These are phyloP conservation scores for Cephalopterus ornatus DNA, from an alignment of 2,113 vertebrate genomes.

Conservation along the genomic window DNA sequence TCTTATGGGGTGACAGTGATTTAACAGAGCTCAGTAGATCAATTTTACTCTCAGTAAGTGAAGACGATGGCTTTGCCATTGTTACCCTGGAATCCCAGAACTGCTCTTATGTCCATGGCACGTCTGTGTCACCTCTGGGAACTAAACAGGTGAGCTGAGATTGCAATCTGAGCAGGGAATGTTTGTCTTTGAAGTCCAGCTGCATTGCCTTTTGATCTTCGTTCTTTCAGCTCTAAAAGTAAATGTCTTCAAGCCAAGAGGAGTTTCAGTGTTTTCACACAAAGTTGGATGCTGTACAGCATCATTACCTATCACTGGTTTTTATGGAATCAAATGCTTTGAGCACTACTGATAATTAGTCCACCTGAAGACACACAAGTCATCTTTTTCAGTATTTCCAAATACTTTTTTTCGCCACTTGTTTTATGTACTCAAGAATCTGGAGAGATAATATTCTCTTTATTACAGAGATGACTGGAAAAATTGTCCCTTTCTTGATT, in stretches of 20 bases:
- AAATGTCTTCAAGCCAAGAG: background rate
- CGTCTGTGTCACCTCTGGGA: background rate
- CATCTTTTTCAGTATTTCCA: background rate
- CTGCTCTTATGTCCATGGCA: background rate
- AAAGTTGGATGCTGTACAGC: background rate
- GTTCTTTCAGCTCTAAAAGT: background rate
- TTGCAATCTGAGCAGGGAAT: background rate
- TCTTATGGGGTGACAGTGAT: background rate
- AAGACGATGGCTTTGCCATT: background rate
- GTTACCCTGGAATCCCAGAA: background rate
- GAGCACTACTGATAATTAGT: background rate
- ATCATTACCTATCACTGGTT: background rate
- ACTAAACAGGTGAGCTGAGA: background rate
- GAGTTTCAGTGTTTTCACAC: background rate
- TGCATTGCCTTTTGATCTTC: background rate
- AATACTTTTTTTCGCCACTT: fast-evolving
- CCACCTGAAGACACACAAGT: background rate
- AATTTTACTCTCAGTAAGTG: background rate
- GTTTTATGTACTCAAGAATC: background rate
- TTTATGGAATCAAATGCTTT: background rate
- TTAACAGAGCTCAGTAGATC: background rate
- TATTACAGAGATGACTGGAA: background rate
- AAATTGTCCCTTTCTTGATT: background rate
- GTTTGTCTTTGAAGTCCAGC: background rate
- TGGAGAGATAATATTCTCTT: background rate